A percentile compares a stretch with the other conserved stretches of the same genome.
Conservation (phyloP, 2,888 invertebrate genomes). For the Litoditis marina region DNA sequence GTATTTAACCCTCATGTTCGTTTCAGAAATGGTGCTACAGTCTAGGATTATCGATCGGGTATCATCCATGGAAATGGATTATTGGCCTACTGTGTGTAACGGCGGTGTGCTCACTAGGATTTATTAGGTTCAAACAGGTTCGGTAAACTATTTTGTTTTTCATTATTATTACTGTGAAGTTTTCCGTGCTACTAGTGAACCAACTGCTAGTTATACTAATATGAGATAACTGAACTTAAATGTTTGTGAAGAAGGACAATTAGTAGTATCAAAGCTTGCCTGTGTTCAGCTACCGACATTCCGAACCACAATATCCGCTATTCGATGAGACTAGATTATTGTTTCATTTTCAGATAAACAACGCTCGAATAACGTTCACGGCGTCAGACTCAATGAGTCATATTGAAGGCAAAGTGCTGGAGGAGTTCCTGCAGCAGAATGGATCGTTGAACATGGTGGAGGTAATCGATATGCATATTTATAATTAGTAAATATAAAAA, state of each 20-base stretch:
- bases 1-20: no score
- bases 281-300: no score
- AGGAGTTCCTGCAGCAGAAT: constrained; percentile 45
- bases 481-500: neutral
- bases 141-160: no score
- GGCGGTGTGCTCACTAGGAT: constrained; percentile 36
- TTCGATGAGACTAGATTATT: no score
- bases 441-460: constrained; percentile 50
- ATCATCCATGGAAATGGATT: constrained; percentile 39
- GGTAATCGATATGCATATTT: constrained; percentile 23
- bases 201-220: no score
- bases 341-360: constrained; percentile 44
- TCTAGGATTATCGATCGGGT: constrained; percentile 44
- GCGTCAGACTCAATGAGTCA: constrained; percentile 43
- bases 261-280: no score
- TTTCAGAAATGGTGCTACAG: constrained; percentile 35
- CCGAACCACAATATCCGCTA: no score
- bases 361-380: constrained; percentile 49
- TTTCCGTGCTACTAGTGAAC: no score
- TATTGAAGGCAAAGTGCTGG: constrained; percentile 36
- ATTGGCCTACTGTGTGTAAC: constrained; percentile 27
- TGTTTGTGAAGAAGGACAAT: no score
- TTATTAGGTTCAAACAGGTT: constrained; percentile 48
- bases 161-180: no score
- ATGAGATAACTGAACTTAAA: no score